These are phyloP conservation scores for Mycteria americana DNA, from an alignment of 2,797 vertebrate genomes.

Conservation along the genomic window DNA sequence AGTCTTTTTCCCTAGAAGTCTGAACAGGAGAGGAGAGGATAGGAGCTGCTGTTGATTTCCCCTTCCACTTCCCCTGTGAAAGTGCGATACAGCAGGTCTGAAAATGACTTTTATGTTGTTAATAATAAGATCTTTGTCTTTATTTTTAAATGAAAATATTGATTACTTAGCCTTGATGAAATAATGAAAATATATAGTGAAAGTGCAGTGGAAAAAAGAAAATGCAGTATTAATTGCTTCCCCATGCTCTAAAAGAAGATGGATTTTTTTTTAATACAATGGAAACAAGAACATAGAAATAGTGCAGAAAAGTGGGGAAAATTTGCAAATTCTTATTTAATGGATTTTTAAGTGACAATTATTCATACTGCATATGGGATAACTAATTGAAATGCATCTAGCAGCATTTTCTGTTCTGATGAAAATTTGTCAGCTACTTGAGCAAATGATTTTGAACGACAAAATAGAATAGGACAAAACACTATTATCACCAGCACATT, in stretches of 20 bases:
- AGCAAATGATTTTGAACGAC: not conserved
- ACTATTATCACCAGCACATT: not conserved
- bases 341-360: not conserved
- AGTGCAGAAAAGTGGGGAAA: not conserved
- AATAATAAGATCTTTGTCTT: not conserved
- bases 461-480: not conserved
- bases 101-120: not conserved
- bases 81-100: not conserved
- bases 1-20: conserved; percentile 5
- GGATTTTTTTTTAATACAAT: not conserved
- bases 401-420: not conserved
- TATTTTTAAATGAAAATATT: conserved; percentile 28
- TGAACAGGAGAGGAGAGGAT: not conserved
- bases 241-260: not conserved
- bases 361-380: not conserved
- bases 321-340: not conserved
- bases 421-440: not conserved
- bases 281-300: not conserved
- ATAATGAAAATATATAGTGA: not conserved
- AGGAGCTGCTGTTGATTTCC: not conserved
- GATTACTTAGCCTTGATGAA: not conserved
- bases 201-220: not conserved
- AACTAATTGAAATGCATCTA: not conserved
- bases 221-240: not conserved
- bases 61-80: not conserved